A percentile compares a stretch with the other conserved stretches of the same genome.
Conservation (phyloP, 2,888 invertebrate genomes). For the Catocala nupta region DNA sequence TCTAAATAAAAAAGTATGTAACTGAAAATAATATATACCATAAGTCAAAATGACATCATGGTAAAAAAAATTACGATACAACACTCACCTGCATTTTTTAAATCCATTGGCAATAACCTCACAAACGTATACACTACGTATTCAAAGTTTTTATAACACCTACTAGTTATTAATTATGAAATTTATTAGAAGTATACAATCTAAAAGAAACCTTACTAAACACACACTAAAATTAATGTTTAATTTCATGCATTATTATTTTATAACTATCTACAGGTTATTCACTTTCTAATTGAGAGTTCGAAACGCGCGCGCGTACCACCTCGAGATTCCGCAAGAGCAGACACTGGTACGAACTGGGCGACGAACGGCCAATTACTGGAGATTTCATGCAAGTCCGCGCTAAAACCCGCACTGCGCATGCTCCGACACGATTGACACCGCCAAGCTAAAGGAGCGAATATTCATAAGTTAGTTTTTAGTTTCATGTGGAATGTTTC, state of each 20-base stretch:
- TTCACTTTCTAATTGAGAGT: constrained; percentile 46
- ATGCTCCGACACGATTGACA: constrained; percentile 78
- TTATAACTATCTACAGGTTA: constrained; percentile 32
- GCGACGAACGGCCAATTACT: constrained; percentile 82
- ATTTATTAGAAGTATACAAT: too few species aligned
- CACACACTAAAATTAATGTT: constrained; percentile 39
- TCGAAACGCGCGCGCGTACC: constrained; percentile 43
- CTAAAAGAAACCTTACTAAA: not conserved
- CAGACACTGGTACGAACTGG: constrained; percentile 58
- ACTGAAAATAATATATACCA: too few species aligned
- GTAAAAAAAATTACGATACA: not conserved
- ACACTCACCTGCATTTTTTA: constrained; percentile 41
- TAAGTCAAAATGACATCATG: too few species aligned
- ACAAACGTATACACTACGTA: constrained; percentile 35
- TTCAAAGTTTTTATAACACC: constrained; percentile 39
- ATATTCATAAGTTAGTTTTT: constrained; percentile 83
- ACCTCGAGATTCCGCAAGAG: constrained; percentile 30
- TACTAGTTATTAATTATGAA: constrained; percentile 9
- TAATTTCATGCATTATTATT: constrained; percentile 37
- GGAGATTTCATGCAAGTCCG: constrained; percentile 70
- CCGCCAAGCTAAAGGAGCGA: constrained; percentile 68
- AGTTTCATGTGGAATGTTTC: constrained; percentile 78
- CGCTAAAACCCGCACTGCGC: constrained; percentile 68
- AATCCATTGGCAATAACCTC: constrained; percentile 44
- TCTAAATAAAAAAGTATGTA: too few species aligned